Evolutionary conservation across 2,113 vertebrate genomes (phyloP).

Genomic region (Menura novaehollandiae): DNA sequence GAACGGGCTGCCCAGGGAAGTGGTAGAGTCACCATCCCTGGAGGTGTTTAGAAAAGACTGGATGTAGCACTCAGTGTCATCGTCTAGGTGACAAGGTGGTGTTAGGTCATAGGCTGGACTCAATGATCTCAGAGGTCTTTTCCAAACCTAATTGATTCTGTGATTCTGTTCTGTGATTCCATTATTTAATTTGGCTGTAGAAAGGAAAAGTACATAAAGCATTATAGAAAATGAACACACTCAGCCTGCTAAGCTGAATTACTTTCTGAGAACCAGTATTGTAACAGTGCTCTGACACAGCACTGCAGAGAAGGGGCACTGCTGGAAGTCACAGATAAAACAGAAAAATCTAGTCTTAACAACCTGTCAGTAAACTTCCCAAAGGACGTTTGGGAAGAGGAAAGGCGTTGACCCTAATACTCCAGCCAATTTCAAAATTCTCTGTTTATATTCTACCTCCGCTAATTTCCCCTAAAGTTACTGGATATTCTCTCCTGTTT

Average conservation of each 20-base stretch:
- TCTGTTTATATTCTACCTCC: constrained; percentile 5
- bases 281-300: background rate
- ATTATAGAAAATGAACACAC: background rate
- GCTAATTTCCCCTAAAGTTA: constrained; percentile 2
- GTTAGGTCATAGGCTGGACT: background rate
- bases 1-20: background rate
- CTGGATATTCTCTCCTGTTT: background rate
- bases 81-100: background rate
- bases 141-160: background rate
- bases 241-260: background rate
- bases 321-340: constrained; percentile 1
- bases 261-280: background rate
- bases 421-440: background rate
- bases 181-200: background rate
- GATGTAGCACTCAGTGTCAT: background rate
- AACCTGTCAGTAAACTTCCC: background rate
- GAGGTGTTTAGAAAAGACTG: background rate
- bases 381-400: background rate
- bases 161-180: background rate
- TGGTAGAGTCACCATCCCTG: background rate
- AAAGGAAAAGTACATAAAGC: background rate
- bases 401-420: background rate
- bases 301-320: background rate
- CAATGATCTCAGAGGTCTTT: background rate
- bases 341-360: background rate